Base-by-base conservation (phyloP, 2,797 vertebrate genomes). In the Chrosomus eos region DNA sequence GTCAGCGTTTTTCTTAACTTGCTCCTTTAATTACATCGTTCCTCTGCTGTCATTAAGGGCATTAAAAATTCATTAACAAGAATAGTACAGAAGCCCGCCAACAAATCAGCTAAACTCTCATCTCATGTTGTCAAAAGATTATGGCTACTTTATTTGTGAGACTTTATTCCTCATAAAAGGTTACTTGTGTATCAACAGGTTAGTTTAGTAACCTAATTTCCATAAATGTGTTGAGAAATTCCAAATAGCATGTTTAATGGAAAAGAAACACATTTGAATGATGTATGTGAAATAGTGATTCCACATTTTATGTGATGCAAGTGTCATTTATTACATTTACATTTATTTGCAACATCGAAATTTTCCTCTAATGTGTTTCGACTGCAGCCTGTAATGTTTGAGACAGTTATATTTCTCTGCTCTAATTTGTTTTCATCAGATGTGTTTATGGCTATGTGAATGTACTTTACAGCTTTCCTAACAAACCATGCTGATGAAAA, bases 51-150 rank as follows among this genome's bases (percentile, higher is more conserved):
- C 98, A 99, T 99, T 99, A 99, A 97, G 97, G 97, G 97, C 98
- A 99, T 99, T 99, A 99, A 99, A 99, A 99, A 98, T 99, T 99
- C 97, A 99, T 99, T 99, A 99, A 98, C 97, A 98, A 98, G 97
- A 98, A 97, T 97, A 97, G 97, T 97, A 97, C 93, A 97, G 93
- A 92, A 85, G 90, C 88, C 92, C 88, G 89, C 93, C 92, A 91
- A 95, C 97, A 98, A 97, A 99, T 98, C 97, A 97, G 95, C 95
- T 95, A 95, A 96, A 97, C 94, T 97, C 97, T 97, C 96, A 97
- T 96, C 97, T 95, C 95, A 96, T 91, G 93, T 94, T 95, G 94
- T 95, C 93, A 93, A 93, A 95, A 94, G 93, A 95, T 94, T 91
- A 94, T 92, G 88, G 92, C 92, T 92, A 93, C 93, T 95, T 94